phyloP scores from a whole-genome alignment of 2,113 vertebrate genomes.

The Anguilla japonica region DNA sequence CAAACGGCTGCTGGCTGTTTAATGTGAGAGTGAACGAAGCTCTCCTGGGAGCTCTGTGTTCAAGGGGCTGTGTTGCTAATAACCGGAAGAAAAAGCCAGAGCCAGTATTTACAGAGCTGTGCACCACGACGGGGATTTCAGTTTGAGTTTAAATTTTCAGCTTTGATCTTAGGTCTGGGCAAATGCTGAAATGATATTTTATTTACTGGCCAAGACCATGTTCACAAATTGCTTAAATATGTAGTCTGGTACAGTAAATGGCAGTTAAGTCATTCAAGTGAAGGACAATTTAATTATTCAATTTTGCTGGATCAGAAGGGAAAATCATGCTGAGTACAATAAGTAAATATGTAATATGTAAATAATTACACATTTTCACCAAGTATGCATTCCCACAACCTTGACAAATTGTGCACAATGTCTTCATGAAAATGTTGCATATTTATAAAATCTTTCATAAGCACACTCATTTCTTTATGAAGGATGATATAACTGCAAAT shows the following conservation, averaged over 20 bases:
- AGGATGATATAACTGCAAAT: too few relatives aligned
- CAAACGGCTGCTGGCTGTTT: slow-evolving; percentile 49
- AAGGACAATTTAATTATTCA: not conserved
- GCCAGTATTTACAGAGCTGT: slow-evolving; percentile 49
- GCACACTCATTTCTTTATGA: too few relatives aligned
- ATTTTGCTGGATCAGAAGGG: not conserved
- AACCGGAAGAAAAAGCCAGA: slow-evolving; percentile 69
- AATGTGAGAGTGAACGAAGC: slow-evolving; percentile 60
- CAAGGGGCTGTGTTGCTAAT: slow-evolving; percentile 61
- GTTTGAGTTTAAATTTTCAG: slow-evolving; percentile 40
- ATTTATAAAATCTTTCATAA: not conserved
- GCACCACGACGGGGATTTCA: not conserved
- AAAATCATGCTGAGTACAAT: not conserved
- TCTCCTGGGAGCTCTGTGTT: slow-evolving; percentile 60
- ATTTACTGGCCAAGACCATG: not conserved
- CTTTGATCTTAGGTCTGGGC: slow-evolving; percentile 1
- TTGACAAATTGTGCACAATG: not conserved
- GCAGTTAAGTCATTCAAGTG: not conserved
- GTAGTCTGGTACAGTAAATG: not conserved
- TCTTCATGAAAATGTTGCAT: not conserved
- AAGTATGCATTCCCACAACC: not conserved
- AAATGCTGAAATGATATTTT: not conserved
- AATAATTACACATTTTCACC: not conserved
- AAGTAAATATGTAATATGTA: not conserved
- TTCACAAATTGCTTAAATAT: not conserved